These are phyloP conservation scores for Dioctria rufipes DNA, from an alignment of 2,888 invertebrate species.

Conservation along the genomic window DNA sequence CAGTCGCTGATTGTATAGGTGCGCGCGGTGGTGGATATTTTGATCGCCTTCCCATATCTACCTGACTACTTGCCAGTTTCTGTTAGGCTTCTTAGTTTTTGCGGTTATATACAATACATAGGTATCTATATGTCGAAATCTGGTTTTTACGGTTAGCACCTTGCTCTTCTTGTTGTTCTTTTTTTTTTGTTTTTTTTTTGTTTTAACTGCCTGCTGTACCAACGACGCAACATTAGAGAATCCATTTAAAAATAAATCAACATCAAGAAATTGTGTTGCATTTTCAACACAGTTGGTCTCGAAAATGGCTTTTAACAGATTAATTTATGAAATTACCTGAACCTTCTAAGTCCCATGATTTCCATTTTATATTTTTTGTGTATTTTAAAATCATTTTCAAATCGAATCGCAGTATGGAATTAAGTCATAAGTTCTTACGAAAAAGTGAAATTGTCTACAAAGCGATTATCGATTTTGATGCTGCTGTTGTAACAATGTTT, in stretches of 20 bases:
- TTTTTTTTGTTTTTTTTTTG: background rate
- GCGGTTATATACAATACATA: background rate
- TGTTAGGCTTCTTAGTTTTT: constrained; percentile 21
- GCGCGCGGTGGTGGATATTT: constrained; percentile 1
- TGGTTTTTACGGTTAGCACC: constrained; percentile 39
- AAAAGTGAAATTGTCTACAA: background rate
- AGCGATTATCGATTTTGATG: background rate
- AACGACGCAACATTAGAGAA: constrained; percentile 16
- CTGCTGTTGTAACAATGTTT: constrained; percentile 19
- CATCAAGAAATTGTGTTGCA: constrained; percentile 24
- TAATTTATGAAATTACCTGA: constrained; percentile 23
- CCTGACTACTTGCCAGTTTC: constrained; percentile 10
- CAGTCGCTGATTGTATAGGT: constrained; percentile 2
- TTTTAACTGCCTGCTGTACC: too few relatives aligned
- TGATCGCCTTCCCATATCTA: background rate
- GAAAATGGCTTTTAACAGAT: constrained; percentile 22
- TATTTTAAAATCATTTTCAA: too few relatives aligned
- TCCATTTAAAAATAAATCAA: constrained; percentile 27
- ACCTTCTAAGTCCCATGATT: too few relatives aligned
- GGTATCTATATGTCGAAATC: background rate
- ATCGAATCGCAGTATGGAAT: too few relatives aligned
- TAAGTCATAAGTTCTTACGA: background rate
- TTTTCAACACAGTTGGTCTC: constrained; percentile 9
- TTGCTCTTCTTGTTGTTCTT: constrained; percentile 10
- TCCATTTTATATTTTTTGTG: too few relatives aligned